Conservation (phyloP, 2,113 vertebrate genomes). For the Ictalurus furcatus region DNA sequence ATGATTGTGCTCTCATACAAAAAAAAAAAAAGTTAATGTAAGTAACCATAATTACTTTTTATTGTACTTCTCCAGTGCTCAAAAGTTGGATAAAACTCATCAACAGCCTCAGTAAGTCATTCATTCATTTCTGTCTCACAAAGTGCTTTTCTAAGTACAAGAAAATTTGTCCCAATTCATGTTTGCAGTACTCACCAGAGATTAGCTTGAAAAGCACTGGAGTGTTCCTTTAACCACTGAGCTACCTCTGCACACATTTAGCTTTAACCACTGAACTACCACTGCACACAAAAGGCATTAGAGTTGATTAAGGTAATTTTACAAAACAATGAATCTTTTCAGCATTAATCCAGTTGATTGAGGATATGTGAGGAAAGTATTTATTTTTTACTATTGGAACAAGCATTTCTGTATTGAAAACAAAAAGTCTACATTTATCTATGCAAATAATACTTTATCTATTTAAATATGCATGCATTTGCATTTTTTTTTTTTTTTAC, state of each 20-base stretch:
- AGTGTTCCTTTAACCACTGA: neutral
- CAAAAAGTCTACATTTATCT: neutral
- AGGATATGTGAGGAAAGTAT: neutral
- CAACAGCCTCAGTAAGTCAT: neutral
- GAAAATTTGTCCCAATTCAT: neutral
- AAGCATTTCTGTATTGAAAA: neutral
- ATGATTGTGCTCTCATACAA: neutral
- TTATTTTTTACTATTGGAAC: neutral
- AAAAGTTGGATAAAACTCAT: constrained; percentile 17
- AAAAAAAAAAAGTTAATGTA: neutral
- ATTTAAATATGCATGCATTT: neutral
- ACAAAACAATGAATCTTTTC: neutral
- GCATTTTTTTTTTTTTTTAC: too few relatives aligned
- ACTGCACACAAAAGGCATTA: neutral
- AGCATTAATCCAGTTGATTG: neutral
- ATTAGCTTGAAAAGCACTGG: neutral
- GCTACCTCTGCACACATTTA: neutral
- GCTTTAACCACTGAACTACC: too few relatives aligned
- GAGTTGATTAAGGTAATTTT: neutral
- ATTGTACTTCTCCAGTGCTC: neutral
- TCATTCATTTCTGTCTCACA: neutral
- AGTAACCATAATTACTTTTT: neutral
- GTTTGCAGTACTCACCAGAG: neutral
- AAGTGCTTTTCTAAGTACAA: neutral
- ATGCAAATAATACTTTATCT: neutral